A percentile compares a stretch with the other conserved stretches of the same genome.
Evolutionary conservation across 2,797 vertebrate genomes (phyloP).

Genomic region (Ispidina lecontei): DNA sequence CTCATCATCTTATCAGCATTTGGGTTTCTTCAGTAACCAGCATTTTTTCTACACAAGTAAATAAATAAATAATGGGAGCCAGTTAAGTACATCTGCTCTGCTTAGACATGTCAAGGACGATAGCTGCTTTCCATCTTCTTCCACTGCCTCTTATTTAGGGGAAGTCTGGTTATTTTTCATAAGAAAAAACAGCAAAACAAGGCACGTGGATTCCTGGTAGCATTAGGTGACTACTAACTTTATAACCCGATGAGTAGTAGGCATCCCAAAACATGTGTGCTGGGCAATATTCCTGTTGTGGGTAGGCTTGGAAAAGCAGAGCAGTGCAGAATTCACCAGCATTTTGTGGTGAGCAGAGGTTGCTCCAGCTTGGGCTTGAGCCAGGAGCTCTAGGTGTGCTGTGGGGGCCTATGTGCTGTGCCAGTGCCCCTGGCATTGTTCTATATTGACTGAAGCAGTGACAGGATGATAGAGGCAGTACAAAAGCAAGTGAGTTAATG

Average conservation of each 20-base stretch:
- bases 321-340: background rate
- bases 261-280: background rate
- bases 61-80: conserved; percentile 4
- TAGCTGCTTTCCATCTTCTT: background rate
- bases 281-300: fast-evolving
- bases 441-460: background rate
- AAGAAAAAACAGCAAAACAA: background rate
- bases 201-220: fast-evolving
- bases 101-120: background rate
- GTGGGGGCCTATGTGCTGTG: background rate
- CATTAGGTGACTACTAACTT: background rate
- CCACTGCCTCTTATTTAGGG: background rate
- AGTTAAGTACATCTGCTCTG: background rate
- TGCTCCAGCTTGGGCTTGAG: background rate
- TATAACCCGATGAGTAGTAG: background rate
- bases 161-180: background rate
- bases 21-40: conserved; percentile 16
- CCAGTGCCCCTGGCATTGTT: fast-evolving
- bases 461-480: background rate
- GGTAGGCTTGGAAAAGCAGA: background rate
- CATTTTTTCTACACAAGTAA: background rate
- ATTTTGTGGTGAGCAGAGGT: background rate
- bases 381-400: background rate
- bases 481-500: background rate
- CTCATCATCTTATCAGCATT: conserved; percentile 55